These are phyloP conservation scores for Linurgus olivaceus DNA, from an alignment of 2,797 vertebrate species.

Conservation along the genomic window DNA sequence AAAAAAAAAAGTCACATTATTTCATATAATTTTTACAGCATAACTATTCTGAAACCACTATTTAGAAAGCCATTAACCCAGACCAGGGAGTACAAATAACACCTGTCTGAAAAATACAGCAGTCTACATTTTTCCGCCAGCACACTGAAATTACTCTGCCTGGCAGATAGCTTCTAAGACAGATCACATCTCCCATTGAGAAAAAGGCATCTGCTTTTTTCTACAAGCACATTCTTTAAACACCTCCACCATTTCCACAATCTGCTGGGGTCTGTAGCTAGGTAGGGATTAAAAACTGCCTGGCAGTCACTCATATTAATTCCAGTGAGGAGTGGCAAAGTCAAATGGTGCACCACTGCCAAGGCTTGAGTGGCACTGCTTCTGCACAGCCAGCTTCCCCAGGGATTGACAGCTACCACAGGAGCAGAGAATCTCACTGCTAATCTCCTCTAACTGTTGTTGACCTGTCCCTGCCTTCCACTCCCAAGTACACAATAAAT, in stretches of 20 bases:
- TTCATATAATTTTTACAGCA: neutral
- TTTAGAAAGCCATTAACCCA: conserved; percentile 29
- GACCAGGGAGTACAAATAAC: neutral
- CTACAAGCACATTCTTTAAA: neutral
- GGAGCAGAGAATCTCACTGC: conserved; percentile 75
- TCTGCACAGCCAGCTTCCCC: neutral
- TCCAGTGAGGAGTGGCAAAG: conserved; percentile 68
- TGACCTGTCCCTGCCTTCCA: conserved; percentile 82
- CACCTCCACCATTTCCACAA: conserved; percentile 41
- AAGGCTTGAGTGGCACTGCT: conserved; percentile 71
- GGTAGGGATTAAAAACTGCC: conserved; percentile 36
- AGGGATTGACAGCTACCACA: conserved; percentile 50
- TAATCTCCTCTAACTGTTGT: conserved; percentile 84
- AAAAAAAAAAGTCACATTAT: neutral
- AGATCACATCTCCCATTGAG: neutral
- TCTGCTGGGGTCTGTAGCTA: neutral
- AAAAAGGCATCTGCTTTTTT: neutral
- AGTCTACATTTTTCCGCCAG: neutral
- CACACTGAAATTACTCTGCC: neutral
- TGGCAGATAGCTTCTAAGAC: neutral
- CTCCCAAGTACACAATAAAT: conserved; percentile 79
- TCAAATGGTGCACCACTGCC: conserved; percentile 73
- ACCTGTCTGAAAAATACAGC: neutral
- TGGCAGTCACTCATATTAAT: conserved; percentile 29
- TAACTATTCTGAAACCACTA: conserved; percentile 11